phyloP scores from a whole-genome alignment of 2,113 vertebrate species.

The Pristiophorus japonicus region DNA sequence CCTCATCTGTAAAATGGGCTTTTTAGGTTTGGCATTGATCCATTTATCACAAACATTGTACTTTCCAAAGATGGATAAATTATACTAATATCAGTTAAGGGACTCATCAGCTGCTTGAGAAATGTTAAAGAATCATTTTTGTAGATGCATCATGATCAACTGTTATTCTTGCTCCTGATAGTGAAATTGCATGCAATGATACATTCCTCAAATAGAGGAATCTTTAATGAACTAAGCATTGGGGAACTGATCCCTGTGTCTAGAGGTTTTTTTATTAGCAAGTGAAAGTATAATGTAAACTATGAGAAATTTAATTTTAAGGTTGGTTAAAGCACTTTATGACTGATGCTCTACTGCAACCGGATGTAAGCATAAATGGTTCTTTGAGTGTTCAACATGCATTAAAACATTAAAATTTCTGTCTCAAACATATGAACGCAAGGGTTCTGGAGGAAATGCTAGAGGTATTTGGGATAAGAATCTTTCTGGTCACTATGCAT shows the following conservation, averaged over 20 bases:
- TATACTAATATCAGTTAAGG: not conserved
- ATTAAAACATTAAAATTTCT: not conserved
- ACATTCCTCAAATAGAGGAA: not conserved
- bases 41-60: not conserved
- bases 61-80: not conserved
- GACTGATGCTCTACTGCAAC: too few species aligned
- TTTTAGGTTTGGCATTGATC: not conserved
- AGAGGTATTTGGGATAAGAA: not conserved
- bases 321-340: too few species aligned
- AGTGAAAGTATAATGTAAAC: constrained; percentile 21
- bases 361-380: too few species aligned
- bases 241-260: not conserved
- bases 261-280: not conserved
- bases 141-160: not conserved
- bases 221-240: not conserved
- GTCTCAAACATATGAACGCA: not conserved
- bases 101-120: not conserved
- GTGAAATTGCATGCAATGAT: not conserved
- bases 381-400: too few species aligned
- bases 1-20: not conserved
- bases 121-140: not conserved
- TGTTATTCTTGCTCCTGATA: not conserved
- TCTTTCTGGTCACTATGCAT: not conserved
- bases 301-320: not conserved
- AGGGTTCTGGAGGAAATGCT: not conserved